These are phyloP conservation scores for Caradrina clavipalpis DNA, from an alignment of 2,888 invertebrate species.

Conservation along the genomic window DNA sequence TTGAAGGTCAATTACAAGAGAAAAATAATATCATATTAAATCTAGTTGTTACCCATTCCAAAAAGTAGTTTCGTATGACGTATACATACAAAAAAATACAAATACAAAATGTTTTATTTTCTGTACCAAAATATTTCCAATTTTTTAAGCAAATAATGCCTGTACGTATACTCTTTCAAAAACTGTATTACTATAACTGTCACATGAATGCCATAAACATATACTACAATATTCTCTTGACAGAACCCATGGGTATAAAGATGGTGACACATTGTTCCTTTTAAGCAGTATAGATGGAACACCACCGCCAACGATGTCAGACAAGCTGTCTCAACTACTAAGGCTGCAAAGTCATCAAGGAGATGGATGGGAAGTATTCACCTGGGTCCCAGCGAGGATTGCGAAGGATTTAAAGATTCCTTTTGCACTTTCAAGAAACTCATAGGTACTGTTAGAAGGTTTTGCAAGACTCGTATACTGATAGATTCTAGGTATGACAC, in stretches of 20 bases:
- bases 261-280: background rate
- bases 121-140: too few relatives aligned
- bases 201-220: too few relatives aligned
- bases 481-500: background rate
- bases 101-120: too few relatives aligned
- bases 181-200: too few relatives aligned
- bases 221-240: background rate
- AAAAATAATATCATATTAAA: too few relatives aligned
- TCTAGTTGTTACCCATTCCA: too few relatives aligned
- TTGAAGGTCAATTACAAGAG: too few relatives aligned
- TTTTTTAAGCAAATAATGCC: too few relatives aligned
- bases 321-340: slow-evolving; percentile 19
- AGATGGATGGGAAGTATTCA: slow-evolving; percentile 22
- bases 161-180: too few relatives aligned
- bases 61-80: too few relatives aligned
- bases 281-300: background rate
- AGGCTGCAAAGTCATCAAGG: slow-evolving; percentile 10
- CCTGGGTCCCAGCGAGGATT: slow-evolving; percentile 4
- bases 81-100: too few relatives aligned
- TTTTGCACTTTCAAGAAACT: background rate
- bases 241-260: too few relatives aligned
- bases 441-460: background rate
- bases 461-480: background rate
- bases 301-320: background rate
- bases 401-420: background rate